Evolutionary conservation across 2,113 vertebrate species (phyloP).

Genomic region (Oceanites oceanicus): DNA sequence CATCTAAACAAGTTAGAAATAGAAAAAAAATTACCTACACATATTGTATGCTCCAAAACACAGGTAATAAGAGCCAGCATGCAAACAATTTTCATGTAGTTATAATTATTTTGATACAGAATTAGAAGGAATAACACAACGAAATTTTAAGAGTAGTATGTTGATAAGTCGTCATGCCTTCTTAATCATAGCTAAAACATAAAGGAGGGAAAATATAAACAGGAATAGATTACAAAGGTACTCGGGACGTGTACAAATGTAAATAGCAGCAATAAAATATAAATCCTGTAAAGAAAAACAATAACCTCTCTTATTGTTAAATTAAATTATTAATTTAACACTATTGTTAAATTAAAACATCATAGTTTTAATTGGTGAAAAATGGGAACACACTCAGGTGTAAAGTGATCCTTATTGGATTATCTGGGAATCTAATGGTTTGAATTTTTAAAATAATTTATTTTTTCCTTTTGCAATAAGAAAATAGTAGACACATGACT

Average conservation of each 20-base stretch:
- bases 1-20: background rate
- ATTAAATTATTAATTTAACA: background rate
- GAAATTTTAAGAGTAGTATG: background rate
- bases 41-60: background rate
- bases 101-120: background rate
- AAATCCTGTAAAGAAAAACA: background rate
- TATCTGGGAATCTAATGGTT: background rate
- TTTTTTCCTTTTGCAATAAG: background rate
- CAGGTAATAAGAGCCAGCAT: background rate
- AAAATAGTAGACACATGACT: background rate
- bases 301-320: background rate
- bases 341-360: background rate
- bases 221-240: background rate
- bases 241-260: background rate
- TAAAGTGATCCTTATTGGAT: background rate
- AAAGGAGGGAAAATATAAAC: background rate
- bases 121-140: background rate
- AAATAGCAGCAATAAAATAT: background rate
- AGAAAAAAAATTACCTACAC: background rate
- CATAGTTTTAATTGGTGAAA: background rate
- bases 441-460: background rate
- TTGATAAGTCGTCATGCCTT: background rate
- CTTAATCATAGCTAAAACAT: background rate
- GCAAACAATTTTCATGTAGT: background rate
- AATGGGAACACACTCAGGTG: background rate